A percentile compares a stretch with the other conserved stretches of the same genome.
These are phyloP conservation scores for Leucophenga maculata DNA, from an alignment of 2,888 invertebrate species.

Conservation along the genomic window DNA sequence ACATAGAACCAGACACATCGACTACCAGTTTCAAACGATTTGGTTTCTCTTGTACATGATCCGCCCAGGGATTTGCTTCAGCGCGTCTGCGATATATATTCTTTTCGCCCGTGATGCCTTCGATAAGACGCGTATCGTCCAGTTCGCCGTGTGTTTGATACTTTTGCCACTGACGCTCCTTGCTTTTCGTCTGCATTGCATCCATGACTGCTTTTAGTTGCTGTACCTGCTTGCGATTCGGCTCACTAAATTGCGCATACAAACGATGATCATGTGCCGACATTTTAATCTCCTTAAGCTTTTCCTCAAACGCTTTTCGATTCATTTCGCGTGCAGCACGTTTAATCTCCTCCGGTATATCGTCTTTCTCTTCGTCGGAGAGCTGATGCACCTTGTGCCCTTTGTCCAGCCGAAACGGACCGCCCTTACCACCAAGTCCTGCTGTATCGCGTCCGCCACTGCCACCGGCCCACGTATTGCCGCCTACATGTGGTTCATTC, in stretches of 20 bases:
- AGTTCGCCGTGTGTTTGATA: conserved; percentile 96
- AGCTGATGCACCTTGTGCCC: conserved; percentile 95
- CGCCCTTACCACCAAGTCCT: conserved; percentile 96
- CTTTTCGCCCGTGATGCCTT: conserved; percentile 93
- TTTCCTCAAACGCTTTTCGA: conserved; percentile 87
- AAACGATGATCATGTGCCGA: conserved; percentile 91
- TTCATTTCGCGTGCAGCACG: conserved; percentile 95
- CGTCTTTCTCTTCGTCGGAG: conserved; percentile 90
- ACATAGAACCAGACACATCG: conserved; percentile 98
- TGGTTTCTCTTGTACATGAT: conserved; percentile 88
- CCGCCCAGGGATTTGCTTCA: conserved; percentile 90
- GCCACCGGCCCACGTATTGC: conserved; percentile 97
- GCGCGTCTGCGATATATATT: conserved; percentile 89
- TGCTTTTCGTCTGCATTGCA: conserved; percentile 91
- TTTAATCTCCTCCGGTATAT: conserved; percentile 90
- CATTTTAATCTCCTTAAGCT: conserved; percentile 93
- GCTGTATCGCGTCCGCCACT: conserved; percentile 95
- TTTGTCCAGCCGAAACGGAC: conserved; percentile 93
- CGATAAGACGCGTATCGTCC: conserved; percentile 95
- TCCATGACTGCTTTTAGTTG: conserved; percentile 89
- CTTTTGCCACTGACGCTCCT: conserved; percentile 93
- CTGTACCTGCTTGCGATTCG: conserved; percentile 82
- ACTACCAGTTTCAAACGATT: conserved; percentile 89
- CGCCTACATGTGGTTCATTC: conserved; percentile 94
- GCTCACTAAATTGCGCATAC: conserved; percentile 86